Evolutionary conservation across 1,140 invertebrate species (phyloP), one percentile per base, ranked within the genome.

Genomic region (Drosophila oshimai): DNA sequence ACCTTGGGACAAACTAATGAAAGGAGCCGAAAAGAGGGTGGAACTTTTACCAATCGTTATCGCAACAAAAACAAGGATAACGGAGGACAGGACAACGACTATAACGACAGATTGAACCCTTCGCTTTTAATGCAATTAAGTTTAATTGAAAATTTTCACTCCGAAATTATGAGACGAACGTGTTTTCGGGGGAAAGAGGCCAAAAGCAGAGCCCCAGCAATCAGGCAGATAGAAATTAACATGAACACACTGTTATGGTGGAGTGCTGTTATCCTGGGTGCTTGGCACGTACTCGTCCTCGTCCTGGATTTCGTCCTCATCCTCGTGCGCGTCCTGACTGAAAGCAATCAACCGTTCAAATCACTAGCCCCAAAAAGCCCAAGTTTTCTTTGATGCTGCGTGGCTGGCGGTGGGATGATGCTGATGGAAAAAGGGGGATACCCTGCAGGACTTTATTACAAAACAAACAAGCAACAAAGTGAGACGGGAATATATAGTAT

Each of bases 131-230:
- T 87, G 81, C 81, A 87, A 87, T 87, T 87, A 87, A 81, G 81
- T 88, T 87, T 87, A 87, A 87, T 87, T 87, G 81, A 87, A 87
- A 87, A 87, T 87, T 87, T 87, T 81, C 81, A 87, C 81, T 87
- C 81, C 62, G 26, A 87, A 87, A 87, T 87, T 87, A 87, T 87
- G 81, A 87, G 81, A 33, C 68, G 76, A 87, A 87, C 81, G 81
- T 87, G 81, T 76, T 18, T 51, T 55, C 6, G 12, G 22, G 13
- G 41, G 47, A 62, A 12, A 28, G 44, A 37, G 39, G 65, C 65
- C 67, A 49, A 31, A 22, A 29, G 13, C 39, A 46, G 20, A 12
- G 37, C 75, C 62, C 65, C 60, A 41, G 67, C 72, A 87, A 87
- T 87, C 81, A 81, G 83, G 68, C 62, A 74, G 76, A 87, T 87